Percentiles rank a stretch among this genome's conserved stretches.
These are phyloP conservation scores for Holothuria leucospilota DNA, from an alignment of 53 echinoderm and acorn worm genomes.

Conservation along the genomic window DNA sequence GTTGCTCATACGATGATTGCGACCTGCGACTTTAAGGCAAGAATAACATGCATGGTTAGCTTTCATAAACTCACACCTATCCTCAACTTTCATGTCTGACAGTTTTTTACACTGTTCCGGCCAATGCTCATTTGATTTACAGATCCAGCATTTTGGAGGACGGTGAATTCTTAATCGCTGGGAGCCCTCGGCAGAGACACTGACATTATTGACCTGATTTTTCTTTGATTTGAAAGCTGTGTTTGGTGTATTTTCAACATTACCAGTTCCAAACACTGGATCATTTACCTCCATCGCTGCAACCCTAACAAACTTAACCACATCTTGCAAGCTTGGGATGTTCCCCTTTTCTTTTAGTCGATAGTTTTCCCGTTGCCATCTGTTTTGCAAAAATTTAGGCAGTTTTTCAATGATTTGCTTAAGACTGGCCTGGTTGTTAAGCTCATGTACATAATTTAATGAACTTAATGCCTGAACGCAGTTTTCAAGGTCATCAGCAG, in stretches of 20 bases:
- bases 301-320: conserved; percentile 61
- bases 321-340: conserved; percentile 47
- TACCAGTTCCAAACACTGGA: conserved; percentile 57
- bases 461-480: conserved; percentile 24
- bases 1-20: conserved; percentile 44
- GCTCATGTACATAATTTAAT: conserved; percentile 44
- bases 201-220: conserved; percentile 30
- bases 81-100: conserved; percentile 23
- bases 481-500: conserved; percentile 48
- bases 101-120: conserved; percentile 38
- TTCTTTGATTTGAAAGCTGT: conserved; percentile 7
- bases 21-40: conserved; percentile 45
- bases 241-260: not conserved
- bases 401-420: conserved; percentile 51
- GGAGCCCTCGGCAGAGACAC: not conserved
- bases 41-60: conserved; percentile 51
- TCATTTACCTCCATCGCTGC: conserved; percentile 54
- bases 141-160: not conserved
- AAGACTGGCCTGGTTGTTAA: conserved; percentile 47
- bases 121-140: conserved; percentile 10
- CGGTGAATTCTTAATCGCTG: not conserved
- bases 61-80: conserved; percentile 15
- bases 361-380: conserved; percentile 56
- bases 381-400: conserved; percentile 57
- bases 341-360: conserved; percentile 23